Evolutionary conservation across 1,140 invertebrate genomes (phyloP).

Genomic region (Harpegnathos saltator): DNA sequence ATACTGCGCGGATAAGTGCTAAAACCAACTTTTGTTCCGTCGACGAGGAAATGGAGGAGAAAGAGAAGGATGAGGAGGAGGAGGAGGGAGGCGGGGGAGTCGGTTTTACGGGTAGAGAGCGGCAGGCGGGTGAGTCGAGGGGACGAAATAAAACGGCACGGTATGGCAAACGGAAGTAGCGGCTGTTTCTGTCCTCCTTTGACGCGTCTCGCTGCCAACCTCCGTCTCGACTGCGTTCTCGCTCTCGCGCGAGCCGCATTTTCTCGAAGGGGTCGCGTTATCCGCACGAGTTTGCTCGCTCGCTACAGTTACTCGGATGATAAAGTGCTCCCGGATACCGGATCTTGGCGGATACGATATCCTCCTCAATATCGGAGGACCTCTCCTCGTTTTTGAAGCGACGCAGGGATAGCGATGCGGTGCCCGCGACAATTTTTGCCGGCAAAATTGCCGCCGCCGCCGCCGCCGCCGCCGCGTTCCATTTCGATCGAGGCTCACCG

Average conservation of each 20-base stretch:
- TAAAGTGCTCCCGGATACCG: constrained; percentile 61
- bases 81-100: neutral
- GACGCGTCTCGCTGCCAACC: constrained; percentile 11
- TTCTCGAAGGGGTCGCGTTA: constrained; percentile 66
- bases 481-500: neutral
- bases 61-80: no score
- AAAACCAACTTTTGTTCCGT: constrained; percentile 73
- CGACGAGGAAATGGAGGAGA: neutral
- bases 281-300: constrained; percentile 67
- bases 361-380: constrained; percentile 57
- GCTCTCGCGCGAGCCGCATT: constrained; percentile 43
- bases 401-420: constrained; percentile 48
- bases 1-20: constrained; percentile 66
- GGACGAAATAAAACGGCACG: constrained; percentile 71
- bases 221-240: constrained; percentile 30
- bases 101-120: constrained; percentile 29
- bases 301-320: constrained; percentile 65
- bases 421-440: constrained; percentile 46
- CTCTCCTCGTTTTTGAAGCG: constrained; percentile 42
- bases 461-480: neutral
- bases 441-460: constrained; percentile 35
- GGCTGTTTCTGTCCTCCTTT: constrained; percentile 55
- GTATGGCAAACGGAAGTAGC: constrained; percentile 61
- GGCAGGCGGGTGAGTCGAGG: constrained; percentile 18
- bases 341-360: constrained; percentile 63